A percentile compares a stretch with the other conserved stretches of the same genome.
Evolutionary conservation across 2,113 vertebrate genomes (phyloP).

Genomic region (Baryphthengus martii): DNA sequence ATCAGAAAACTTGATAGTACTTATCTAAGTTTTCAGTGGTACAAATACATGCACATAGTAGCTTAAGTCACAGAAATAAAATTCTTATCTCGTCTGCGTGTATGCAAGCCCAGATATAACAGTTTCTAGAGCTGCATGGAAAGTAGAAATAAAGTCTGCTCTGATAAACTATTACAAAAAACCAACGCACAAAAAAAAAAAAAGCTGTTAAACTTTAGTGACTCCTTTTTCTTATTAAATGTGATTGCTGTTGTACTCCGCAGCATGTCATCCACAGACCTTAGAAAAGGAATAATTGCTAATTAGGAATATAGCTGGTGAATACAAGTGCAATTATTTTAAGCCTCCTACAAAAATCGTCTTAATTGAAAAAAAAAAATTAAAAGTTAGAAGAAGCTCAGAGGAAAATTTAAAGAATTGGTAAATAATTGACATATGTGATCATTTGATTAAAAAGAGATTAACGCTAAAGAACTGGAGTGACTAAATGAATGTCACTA

Average conservation of each 20-base stretch:
- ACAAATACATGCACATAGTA: background rate
- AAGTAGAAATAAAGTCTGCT: background rate
- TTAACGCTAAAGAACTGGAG: background rate
- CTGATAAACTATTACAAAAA: background rate
- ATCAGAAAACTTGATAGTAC: background rate
- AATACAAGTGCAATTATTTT: background rate
- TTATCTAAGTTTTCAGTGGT: background rate
- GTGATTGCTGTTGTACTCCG: background rate
- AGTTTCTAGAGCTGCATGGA: background rate
- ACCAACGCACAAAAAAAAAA: background rate
- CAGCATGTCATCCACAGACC: background rate
- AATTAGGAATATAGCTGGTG: background rate
- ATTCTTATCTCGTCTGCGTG: background rate
- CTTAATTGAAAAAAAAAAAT: background rate
- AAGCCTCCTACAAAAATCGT: background rate
- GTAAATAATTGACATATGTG: slow-evolving; percentile 4
- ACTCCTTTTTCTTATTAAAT: background rate
- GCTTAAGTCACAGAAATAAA: background rate
- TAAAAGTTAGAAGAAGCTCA: background rate
- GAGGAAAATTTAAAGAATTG: slow-evolving; percentile 7
- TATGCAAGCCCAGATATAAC: background rate
- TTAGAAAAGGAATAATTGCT: background rate
- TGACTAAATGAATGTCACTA: background rate
- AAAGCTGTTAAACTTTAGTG: background rate
- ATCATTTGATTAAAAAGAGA: background rate